Evolutionary conservation across 2,888 invertebrate genomes (phyloP), one percentile per base, ranked within the genome.

Genomic region (Punctoribates punctum): DNA sequence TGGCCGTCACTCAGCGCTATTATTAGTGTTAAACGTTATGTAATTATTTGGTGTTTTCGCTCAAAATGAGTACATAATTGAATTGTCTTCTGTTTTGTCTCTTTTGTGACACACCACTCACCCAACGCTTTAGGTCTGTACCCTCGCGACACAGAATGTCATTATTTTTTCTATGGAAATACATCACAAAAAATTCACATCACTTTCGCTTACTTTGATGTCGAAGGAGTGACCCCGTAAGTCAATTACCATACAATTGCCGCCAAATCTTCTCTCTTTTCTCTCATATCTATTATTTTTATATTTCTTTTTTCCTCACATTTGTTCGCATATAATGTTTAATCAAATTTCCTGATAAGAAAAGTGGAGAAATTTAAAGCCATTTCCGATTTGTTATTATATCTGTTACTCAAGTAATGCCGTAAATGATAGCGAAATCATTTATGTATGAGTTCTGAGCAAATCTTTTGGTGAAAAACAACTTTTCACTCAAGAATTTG

Each of bases 171-270:
- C 80, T 80, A 81, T 67, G 85, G 83, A 51, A 80, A 80, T 51
- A 78, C 80, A 27, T 80, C 82, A 17, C 84, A 85, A 77, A 80
- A 80, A 77, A 82, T 85, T 23, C 80, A 81, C 77, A 80, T 85
- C 62, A 90, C 91, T 83, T 96, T 96, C 83, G 90, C 90, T 73
- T 92, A 91, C 85, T 96, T 96, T 83, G 94, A 96, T 83, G 92
- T 97, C 62, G 96, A 97, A 85, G 97, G 96, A 79, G 91, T 96
- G 77, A 86, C 90, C 81, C 95, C 94, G 96, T 96, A 88, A 90
- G 91, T 89, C 42, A 48, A 42, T 42, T 42, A 42, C 42, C 42
- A 42, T 42, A 9, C 57, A 20, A 23, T 57, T 51, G 5, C 25
- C 8, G 11, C 42, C 42, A 42, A 13, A 4, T 34, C 34, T 34